Percentiles rank a stretch among this genome's conserved stretches.
Evolutionary conservation across 1,140 invertebrate genomes (phyloP).

Genomic region (Bombus breviceps): DNA sequence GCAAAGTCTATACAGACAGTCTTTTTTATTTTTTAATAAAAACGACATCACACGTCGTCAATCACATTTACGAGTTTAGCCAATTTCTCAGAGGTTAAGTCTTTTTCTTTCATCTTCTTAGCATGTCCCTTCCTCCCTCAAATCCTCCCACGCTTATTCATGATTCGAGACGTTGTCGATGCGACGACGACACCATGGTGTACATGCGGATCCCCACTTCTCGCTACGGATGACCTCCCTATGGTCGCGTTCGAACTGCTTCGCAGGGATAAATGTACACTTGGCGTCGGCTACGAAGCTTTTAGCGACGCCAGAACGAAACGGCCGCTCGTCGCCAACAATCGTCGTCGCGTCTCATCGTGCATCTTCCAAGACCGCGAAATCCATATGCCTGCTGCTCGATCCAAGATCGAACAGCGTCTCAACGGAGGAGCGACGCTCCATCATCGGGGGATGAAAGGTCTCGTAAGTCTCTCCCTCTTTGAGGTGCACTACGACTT

Average conservation of each 20-base stretch:
- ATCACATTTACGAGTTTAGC: neutral
- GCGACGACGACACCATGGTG: constrained; percentile 56
- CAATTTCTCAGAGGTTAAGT: neutral
- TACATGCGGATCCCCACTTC: constrained; percentile 55
- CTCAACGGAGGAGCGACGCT: neutral
- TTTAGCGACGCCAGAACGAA: constrained; percentile 64
- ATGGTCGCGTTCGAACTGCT: constrained; percentile 64
- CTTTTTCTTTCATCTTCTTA: neutral
- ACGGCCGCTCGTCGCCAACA: constrained; percentile 51
- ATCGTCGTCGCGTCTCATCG: constrained; percentile 25
- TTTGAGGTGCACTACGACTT: neutral
- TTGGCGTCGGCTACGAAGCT: constrained; percentile 64
- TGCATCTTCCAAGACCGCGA: constrained; percentile 15
- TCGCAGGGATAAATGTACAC: constrained; percentile 69
- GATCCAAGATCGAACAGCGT: neutral
- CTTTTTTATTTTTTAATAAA: no score
- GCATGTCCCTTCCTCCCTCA: neutral
- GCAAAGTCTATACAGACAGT: no score
- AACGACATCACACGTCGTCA: neutral
- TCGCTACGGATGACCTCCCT: constrained; percentile 62
- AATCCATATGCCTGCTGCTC: neutral
- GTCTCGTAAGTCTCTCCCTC: constrained; percentile 45
- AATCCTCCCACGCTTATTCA: constrained; percentile 49
- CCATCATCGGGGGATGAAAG: neutral
- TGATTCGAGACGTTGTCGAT: constrained; percentile 25